phyloP scores from a whole-genome alignment of 2,888 invertebrate genomes.

The Drosophila meridionalis region DNA sequence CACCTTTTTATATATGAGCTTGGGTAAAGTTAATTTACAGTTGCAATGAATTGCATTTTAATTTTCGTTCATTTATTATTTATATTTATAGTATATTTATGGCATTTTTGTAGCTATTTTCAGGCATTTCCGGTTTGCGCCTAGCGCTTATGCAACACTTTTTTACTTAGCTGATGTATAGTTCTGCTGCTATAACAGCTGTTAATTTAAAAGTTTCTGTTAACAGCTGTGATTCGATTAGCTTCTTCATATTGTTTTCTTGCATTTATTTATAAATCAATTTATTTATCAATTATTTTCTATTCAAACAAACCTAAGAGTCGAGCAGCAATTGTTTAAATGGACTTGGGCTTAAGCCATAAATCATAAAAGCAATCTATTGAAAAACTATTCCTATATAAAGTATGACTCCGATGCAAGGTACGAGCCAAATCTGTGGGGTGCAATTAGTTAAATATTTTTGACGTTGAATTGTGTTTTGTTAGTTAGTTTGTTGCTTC shows the following conservation, averaged over 20 bases:
- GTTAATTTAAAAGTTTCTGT: constrained; percentile 1
- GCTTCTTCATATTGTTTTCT: background rate
- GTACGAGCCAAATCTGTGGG: constrained; percentile 12
- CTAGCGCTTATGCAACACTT: constrained; percentile 36
- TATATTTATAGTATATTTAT: too few species aligned
- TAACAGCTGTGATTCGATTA: background rate
- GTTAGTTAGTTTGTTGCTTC: constrained; percentile 16
- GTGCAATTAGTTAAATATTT: constrained; percentile 50
- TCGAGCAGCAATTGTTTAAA: background rate
- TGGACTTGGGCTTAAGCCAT: background rate
- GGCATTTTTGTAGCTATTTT: too few species aligned
- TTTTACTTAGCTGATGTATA: background rate
- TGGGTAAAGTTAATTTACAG: too few species aligned
- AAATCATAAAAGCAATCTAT: constrained; percentile 30
- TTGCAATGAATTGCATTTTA: too few species aligned
- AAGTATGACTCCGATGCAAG: constrained; percentile 6
- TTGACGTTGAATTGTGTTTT: constrained; percentile 18
- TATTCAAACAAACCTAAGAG: background rate
- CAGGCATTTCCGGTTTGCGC: constrained; percentile 11
- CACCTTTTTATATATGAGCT: background rate
- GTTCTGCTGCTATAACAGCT: background rate
- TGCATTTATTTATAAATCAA: background rate
- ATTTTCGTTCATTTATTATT: too few species aligned
- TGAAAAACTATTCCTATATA: constrained; percentile 15
- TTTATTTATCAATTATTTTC: background rate